Base-by-base conservation (phyloP, 2,888 invertebrate genomes). In the Petrophora chlorosata region DNA sequence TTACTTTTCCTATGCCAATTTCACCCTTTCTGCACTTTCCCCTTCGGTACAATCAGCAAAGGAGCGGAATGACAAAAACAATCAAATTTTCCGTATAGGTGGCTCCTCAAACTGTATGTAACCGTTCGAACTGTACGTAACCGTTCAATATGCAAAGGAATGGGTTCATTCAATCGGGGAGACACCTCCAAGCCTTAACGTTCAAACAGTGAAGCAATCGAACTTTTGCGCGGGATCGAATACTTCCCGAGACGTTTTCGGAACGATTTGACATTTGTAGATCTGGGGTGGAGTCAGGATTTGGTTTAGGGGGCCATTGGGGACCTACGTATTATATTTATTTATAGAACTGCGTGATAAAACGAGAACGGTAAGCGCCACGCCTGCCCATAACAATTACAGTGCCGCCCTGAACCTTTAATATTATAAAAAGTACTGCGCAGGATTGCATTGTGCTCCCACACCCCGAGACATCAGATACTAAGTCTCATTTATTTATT, bases 171-270 rank as follows among this genome's bases (percentile, higher is more conserved):
- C 39, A 50, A 50, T 50, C 30, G 43, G 15, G 33, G 16, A 50
- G 39, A 39, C 49, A 39, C 43, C 49, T 36, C 12, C 14, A 42
- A 48, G 42, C 28, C 15, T 16, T 30, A 32, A 38, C 43, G 28
- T 12, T 44, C 49, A 28, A 46, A 52, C 26, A 35, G 35, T 28
- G 47, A 41, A 44, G 47, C 53, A 63, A 63, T 63, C 63, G 56
- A 63, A 63, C 56, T 64, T 64, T 46, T 26, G 29, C 38, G 22
- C 32, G 34, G 33, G 47, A 35, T 53, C 41, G 54, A 9, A 47
- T 25, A n/a, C 23, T 45, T 51, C 38, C 38, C 14, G 16, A 35
- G 42, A 30, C 26, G 40, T 32, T 45, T 50, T 29, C 26, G 26
- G 41, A 38, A 42, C 25, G 42, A 38, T 51, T 43, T 51, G 51